Evolutionary conservation across 92 coral and sea anemone species (phyloP), one percentile per base, ranked within the genome.

Genomic region (Ricordea florida): DNA sequence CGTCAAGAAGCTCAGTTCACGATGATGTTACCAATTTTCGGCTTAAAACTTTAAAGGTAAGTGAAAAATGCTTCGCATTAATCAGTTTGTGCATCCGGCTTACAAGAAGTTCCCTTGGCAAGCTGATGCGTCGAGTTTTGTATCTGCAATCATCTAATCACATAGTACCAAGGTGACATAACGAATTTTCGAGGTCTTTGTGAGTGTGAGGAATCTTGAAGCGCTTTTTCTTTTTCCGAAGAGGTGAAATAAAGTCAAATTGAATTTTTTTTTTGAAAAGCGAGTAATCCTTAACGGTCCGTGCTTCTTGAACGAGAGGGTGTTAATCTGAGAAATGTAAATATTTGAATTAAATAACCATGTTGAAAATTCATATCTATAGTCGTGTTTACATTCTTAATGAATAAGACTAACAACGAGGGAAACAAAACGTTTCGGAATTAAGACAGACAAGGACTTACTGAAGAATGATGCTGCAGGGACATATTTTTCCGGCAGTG

Each of bases 291-390:
- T 33, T 70, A 52, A 37, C 77, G 77, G 37, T 70, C 66, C 38
- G 29, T 42, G 14, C 35, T 37, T 51, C 40, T 38, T 70, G 77
- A 18, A 37, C 41, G 52, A 69, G 20, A 55, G 69, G 88, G 89
- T 82, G 92, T 76, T 82, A 85, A 85, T 70, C 62, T 9, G 61
- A 41, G 56, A 76, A 50, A 69, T 26, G 74, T 80, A 72, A 81
- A 81, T 82, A 85, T 35, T 46, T 72, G 66, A 73, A 70, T 71
- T 44, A 63, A 79, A 72, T 53, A 50, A 44, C 46, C 32, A 43
- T 81, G 80, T 83, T 82, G 3, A 85, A 76, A 49, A 64, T 59
- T 57, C 59, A 63, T 24, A 40, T 76, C 41, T 38, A 23, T 58
- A 68, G 65, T n/a, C 35, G 29, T 45, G 65, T 79, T 69, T 64